Base-by-base conservation (phyloP, 2,113 vertebrate species). In the Myrmecobius fasciatus region DNA sequence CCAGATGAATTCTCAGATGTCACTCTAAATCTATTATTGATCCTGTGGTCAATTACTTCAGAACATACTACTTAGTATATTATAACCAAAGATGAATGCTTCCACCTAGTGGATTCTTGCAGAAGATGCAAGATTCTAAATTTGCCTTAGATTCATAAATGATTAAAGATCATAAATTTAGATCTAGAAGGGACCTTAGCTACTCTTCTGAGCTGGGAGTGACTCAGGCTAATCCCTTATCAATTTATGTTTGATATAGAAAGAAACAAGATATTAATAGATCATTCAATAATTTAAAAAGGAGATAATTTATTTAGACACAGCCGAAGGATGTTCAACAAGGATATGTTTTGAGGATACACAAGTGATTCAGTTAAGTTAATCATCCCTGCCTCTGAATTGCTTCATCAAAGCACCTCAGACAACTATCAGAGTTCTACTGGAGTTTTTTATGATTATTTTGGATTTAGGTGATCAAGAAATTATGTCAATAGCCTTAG, bases 61-160 rank as follows among this genome's bases (percentile, higher is more conserved):
- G 67, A 83, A 43, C 6, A 83, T n/a, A 83, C 67, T 75, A 20
- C 36, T 6, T 22, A 43, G n/a, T 22, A 20, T 83, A 43, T 83
- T 22, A 83, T 24, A 43, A 83, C n/a, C n/a, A 24, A 83, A 43
- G n/a, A n/a, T 20, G 8, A 83, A 83, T 83, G 17, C n/a, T 17
- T 83, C 67, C 67, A 83, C n/a, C 67, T 83, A 83, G 67, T 83
- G 67, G 67, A 83, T 83, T 83, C n/a, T 83, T 43, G 67, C n/a
- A 83, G 43, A 83, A 83, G n/a, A 83, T 43, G n/a, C 22, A 83
- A 7, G 43, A 83, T 83, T 83, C 7, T 83, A 22, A 43, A 83
- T 83, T 83, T 43, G 8, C 20, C 20, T 8, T 83, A 43, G 67
- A 83, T 43, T 83, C 3, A 83, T 83, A 43, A 83, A n/a, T 43